These are phyloP conservation scores for Chauna torquata DNA, from an alignment of 2,113 vertebrate genomes.

Conservation along the genomic window DNA sequence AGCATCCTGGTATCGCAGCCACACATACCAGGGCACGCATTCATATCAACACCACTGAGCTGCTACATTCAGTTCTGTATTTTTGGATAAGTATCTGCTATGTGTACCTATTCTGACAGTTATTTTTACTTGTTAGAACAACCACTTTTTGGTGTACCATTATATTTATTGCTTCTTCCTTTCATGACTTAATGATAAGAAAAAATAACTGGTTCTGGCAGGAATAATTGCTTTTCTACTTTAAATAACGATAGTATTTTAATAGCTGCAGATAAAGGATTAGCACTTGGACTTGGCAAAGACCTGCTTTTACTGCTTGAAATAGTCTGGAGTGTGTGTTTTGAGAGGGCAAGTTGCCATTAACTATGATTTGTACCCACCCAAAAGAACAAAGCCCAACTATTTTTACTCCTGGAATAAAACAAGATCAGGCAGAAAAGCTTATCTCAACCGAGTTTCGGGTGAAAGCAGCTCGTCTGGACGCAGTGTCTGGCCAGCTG, in stretches of 20 bases:
- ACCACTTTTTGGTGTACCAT: not conserved
- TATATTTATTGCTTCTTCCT: not conserved
- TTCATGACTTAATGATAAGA: not conserved
- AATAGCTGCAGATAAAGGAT: conserved; percentile 14
- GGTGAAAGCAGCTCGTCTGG: no score
- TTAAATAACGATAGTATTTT: conserved; percentile 13
- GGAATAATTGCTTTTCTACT: conserved; percentile 7
- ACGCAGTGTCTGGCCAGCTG: not conserved
- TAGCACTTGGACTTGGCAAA: not conserved
- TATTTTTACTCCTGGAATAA: conserved; percentile 33
- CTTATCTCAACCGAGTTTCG: no score
- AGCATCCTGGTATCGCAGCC: not conserved
- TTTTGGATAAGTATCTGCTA: not conserved
- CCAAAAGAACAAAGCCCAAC: conserved; percentile 39
- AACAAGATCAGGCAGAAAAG: not conserved
- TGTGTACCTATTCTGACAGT: not conserved
- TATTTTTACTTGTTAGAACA: conserved; percentile 1
- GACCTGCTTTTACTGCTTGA: conserved; percentile 32
- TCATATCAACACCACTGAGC: not conserved
- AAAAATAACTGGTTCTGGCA: conserved; percentile 12
- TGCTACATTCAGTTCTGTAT: not conserved
- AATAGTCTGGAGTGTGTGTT: conserved; percentile 34
- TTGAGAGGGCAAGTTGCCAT: conserved; percentile 2
- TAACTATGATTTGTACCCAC: not conserved
- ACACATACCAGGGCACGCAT: not conserved